Base-by-base conservation (phyloP, 1,140 invertebrate genomes). In the Dreissena polymorpha region DNA sequence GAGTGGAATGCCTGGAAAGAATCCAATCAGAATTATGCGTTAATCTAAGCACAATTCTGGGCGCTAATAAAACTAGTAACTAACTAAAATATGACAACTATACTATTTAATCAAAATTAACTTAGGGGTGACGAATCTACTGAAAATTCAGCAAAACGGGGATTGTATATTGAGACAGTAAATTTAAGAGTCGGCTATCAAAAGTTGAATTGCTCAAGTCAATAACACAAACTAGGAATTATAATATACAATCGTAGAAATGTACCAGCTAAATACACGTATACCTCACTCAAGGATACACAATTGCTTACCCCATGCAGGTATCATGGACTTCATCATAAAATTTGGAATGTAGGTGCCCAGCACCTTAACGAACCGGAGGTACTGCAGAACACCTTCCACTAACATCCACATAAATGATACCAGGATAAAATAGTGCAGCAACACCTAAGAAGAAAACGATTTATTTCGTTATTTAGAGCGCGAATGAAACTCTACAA, bases 391-490 rank as follows among this genome's bases (percentile, higher is more conserved):
- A n/a, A n/a, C n/a, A n/a, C n/a, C n/a, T n/a, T n/a, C 93, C 10
- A 94, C 91, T 29, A 94, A 83, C 93, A 94, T 94, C 93, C 93
- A 94, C 74, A 92, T 89, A 79, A 94, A 94, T 10, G 93, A 91
- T 0, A 90, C 91, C n/a, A 94, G 86, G 55, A 94, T 89, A 78
- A 94, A 92, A 84, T 93, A 94, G 79, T 94, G 93, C 14, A 94
- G 86, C 18, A 93, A 74, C 2, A 89, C 53, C 6, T 55, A 55
- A 12, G 18, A 55, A 55, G 12, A 55, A 55, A n/a, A n/a, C n/a
- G n/a, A n/a, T n/a, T n/a, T n/a, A n/a, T n/a, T n/a, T n/a, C n/a
- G n/a, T n/a, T n/a, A n/a, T n/a, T n/a, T n/a, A n/a, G n/a, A n/a
- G n/a, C n/a, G n/a, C n/a, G n/a, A n/a, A n/a, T n/a, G n/a, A n/a